Evolutionary conservation across 2,113 vertebrate species (phyloP), one percentile per base, ranked within the genome.

Genomic region (Psittacara wagleri): DNA sequence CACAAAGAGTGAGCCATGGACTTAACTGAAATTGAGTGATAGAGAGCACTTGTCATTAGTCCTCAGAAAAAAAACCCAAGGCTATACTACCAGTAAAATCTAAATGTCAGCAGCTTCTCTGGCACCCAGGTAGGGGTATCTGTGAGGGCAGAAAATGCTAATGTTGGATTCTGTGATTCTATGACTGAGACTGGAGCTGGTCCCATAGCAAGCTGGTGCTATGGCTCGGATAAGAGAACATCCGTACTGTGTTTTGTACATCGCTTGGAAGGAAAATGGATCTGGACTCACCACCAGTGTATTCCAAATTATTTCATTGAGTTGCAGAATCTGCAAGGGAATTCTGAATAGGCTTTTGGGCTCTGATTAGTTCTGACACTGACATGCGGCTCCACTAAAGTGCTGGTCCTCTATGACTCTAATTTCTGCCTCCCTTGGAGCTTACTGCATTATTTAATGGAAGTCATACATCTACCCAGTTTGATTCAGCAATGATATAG

Each of bases 361-460:
- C 63, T 64, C 72, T 86, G 85, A 83, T 88, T 86, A 72, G 70
- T 86, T 78, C 83, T 72, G 69, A 41, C 48, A 13, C 62, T 61
- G 68, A 85, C 82, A 48, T 41, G 70, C 5, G 2, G 76, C 76
- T 63, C 48, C 82, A 67, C 81, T 44, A 15, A 94, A 94, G 54
- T 88, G 83, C 92, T 94, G 94, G 90, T 92, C 61, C n/a, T 88
- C 59, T 51, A 10, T 62, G 59, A 44, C 75, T 95, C 69, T 74
- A 17, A 73, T 92, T 85, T 94, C 75, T 33, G 93, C 49, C 85
- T 92, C 88, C 68, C 59, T 79, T 80, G 79, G 83, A 96, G 79
- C 90, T 90, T 18, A 6, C 67, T n/a, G 33, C 74, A 46, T 73
- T 86, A 64, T 83, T 90, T 79, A 73, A 41, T 93, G 85, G 87